Base-by-base conservation (phyloP, 2,113 vertebrate genomes). In the Ophiodon elongatus region DNA sequence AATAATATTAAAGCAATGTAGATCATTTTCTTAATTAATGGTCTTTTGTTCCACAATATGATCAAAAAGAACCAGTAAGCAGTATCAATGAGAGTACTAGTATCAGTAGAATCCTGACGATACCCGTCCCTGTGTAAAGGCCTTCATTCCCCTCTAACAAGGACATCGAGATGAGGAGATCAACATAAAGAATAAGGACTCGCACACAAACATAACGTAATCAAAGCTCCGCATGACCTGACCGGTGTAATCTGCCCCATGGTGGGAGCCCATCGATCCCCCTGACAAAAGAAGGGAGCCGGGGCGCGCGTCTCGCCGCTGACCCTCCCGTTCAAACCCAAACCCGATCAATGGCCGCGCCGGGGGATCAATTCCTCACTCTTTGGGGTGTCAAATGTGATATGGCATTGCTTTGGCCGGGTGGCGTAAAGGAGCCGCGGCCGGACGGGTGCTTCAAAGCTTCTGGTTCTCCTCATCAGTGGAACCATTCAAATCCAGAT, bases 331-430 rank as follows among this genome's bases (percentile, higher is more conserved):
- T 86, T 94, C 91, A 91, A 88, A 92, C 84, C 81, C 73, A 73
- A 25, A 56, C 56, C 35, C 80, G 83, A 96, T 96, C 94, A 93
- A 94, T 94, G 84, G 59, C 75, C 75, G 50, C 73, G 68, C 82
- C 15, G 60, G 27, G 47, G 68, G 89, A 94, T 94, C 93, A 87
- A 94, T 94, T 79, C 43, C 76, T 85, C 73, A 52, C 83, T 75
- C 89, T 89, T 86, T 87, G 85, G 83, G 80, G 63, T 85, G 88
- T 94, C 91, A 91, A 47, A 94, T 90, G 68, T 37, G 81, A 92
- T 91, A 63, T 72, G 86, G 71, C 88, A 62, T 88, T 75, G 85
- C 85, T 73, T 90, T 64, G 70, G 83, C 62, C 31, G 71, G 39
- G 60, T 50, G 72, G 76, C 45, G 35, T 70, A 76, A 75, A 80